Conservation (phyloP, 1,140 invertebrate genomes). For the Oncopeltus fasciatus region DNA sequence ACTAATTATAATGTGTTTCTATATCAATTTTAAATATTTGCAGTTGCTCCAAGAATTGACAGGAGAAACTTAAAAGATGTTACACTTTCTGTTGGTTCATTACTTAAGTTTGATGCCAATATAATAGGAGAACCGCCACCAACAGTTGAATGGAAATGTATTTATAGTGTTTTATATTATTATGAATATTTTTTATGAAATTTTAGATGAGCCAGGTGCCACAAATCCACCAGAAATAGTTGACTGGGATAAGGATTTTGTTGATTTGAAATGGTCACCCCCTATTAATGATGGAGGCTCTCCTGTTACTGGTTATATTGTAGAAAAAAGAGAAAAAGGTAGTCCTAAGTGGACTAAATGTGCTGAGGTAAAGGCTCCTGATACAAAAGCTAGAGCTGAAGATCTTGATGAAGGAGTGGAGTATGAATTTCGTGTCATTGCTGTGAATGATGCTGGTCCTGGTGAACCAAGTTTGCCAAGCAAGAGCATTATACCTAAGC, state of each 20-base stretch:
- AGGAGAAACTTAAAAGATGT: conserved; percentile 75
- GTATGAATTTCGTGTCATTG: conserved; percentile 76
- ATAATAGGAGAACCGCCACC: conserved; percentile 85
- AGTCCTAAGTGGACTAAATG: conserved; percentile 74
- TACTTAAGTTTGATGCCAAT: conserved; percentile 78
- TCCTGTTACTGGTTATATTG: conserved; percentile 81
- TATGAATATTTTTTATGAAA: not conserved
- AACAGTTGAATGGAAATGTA: conserved; percentile 77
- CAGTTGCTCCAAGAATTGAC: conserved; percentile 89
- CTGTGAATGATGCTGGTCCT: conserved; percentile 63
- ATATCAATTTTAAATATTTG: conserved; percentile 22
- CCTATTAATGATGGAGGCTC: conserved; percentile 80
- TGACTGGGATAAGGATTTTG: conserved; percentile 90
- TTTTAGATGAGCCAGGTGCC: conserved; percentile 72
- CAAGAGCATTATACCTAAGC: conserved; percentile 63
- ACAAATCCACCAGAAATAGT: conserved; percentile 75
- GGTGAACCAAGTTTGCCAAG: conserved; percentile 61
- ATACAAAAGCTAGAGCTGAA: conserved; percentile 62
- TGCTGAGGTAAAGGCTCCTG: conserved; percentile 55
- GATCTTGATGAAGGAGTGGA: conserved; percentile 71
- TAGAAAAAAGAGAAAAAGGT: conserved; percentile 87
- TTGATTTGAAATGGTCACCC: conserved; percentile 82
- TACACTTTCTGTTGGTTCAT: conserved; percentile 73
- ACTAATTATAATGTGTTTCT: not conserved
- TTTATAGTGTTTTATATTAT: not conserved